A percentile compares a stretch with the other conserved stretches of the same genome.
phyloP scores from a whole-genome alignment of 2,797 vertebrate species.

The Otolemur crassicaudatus region DNA sequence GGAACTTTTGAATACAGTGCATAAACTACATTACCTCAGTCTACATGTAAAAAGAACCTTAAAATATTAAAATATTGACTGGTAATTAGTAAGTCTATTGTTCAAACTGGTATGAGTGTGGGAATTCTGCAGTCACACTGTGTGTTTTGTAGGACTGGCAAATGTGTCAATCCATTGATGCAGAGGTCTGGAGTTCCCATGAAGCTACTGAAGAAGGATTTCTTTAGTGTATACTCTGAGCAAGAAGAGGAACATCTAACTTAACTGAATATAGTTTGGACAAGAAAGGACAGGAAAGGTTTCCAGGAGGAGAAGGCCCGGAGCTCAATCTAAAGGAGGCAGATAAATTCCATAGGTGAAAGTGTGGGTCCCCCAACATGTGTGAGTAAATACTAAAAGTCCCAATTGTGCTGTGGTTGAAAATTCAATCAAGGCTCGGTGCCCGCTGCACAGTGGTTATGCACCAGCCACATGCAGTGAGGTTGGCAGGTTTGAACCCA shows the following conservation, averaged over 20 bases:
- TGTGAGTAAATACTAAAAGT: background rate
- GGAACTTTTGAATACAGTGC: background rate
- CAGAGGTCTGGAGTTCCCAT: background rate
- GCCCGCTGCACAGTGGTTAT: too few relatives aligned
- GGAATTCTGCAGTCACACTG: background rate
- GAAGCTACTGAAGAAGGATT: background rate
- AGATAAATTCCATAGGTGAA: background rate
- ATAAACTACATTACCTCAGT: background rate
- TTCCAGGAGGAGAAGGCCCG: background rate
- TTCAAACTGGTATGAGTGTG: background rate
- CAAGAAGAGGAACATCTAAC: background rate
- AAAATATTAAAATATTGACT: background rate
- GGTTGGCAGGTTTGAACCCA: too few relatives aligned
- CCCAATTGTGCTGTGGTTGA: background rate
- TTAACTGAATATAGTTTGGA: background rate
- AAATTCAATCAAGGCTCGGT: background rate
- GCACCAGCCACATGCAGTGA: too few relatives aligned
- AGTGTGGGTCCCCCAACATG: fast-evolving
- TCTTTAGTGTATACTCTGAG: background rate
- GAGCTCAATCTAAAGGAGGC: background rate
- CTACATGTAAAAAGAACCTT: background rate
- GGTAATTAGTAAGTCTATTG: background rate
- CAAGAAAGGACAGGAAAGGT: background rate
- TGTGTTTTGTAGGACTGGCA: background rate
- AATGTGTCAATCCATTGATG: background rate